Evolutionary conservation across 2,113 vertebrate species (phyloP).

Genomic region (Panthera leo): DNA sequence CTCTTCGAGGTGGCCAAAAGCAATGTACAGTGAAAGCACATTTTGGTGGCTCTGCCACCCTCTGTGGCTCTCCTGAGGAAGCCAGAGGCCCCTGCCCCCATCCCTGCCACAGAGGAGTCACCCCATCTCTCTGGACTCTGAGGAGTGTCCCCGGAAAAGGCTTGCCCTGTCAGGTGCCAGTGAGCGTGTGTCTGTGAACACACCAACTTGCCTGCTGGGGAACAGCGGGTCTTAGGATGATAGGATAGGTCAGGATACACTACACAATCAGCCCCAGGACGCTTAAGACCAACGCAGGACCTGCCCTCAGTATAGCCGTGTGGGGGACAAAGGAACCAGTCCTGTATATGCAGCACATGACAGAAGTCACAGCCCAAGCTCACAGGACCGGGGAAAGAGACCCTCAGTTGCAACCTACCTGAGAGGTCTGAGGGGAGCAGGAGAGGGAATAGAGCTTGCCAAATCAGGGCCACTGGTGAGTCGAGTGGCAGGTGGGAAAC

Average conservation of each 20-base stretch:
- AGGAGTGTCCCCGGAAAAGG: neutral
- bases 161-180: neutral
- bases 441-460: neutral
- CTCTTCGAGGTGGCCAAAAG: neutral
- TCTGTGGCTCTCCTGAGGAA: neutral
- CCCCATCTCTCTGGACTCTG: neutral
- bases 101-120: neutral
- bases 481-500: neutral
- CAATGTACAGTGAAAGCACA: neutral
- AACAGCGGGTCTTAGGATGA: neutral
- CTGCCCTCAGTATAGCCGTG: neutral
- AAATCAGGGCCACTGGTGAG: neutral
- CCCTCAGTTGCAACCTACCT: too few relatives aligned
- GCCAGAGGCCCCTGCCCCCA: neutral
- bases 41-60: neutral
- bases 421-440: neutral
- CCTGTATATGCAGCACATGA: rapidly evolving
- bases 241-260: too few relatives aligned
- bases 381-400: neutral
- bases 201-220: rapidly evolving
- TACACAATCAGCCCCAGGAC: neutral
- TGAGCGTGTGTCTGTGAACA: neutral
- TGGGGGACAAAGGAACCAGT: neutral
- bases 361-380: neutral
- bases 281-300: neutral